Base-by-base conservation (phyloP, 2,888 invertebrate genomes). In the Cryptus armator region DNA sequence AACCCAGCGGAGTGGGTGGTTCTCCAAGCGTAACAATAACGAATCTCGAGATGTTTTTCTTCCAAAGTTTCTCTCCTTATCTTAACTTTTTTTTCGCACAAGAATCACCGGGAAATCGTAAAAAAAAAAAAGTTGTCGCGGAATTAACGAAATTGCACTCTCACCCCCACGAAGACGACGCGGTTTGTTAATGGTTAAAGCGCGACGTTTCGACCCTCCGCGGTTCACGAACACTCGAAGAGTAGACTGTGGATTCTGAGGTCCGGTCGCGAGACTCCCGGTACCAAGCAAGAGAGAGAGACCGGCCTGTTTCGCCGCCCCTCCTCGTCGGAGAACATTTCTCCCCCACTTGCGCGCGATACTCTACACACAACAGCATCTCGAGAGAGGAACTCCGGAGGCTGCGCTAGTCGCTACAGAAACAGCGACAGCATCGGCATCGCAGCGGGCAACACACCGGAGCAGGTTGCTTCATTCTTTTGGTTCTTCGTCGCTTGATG, bases 231-330 rank as follows among this genome's bases (percentile, higher is more conserved):
- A 81, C 81, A 78, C 77, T 78, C 81, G 81, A 78, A 85, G 78
- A 85, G 48, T 74, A 81, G 84, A 85, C 81, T 78, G 84, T 74
- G 84, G 84, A 85, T 81, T 85, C 84, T 85, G 84, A 81, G 78
- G 84, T 85, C 81, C 84, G 84, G 78, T 81, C 81, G 78, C 82
- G 64, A 64, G 51, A 44, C 83, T 78, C 74, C 79, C 84, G 84
- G 81, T 85, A 81, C 70, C 84, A 37, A 76, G 81, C 68, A 43
- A 62, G 67, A 62, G 67, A 83, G 71, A 29, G 75, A 81, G 84
- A 84, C 83, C 79, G 76, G 77, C 77, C 68, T 37, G 81, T 32
- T 59, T 37, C 74, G 75, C 67, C 67, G 62, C 81, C 81, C 84
- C 84, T 75, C 32, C 64, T 51, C 43, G 43, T 81, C 75, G 51